Evolutionary conservation across 2,888 invertebrate genomes (phyloP).

Genomic region (Philhelius pedissequus): DNA sequence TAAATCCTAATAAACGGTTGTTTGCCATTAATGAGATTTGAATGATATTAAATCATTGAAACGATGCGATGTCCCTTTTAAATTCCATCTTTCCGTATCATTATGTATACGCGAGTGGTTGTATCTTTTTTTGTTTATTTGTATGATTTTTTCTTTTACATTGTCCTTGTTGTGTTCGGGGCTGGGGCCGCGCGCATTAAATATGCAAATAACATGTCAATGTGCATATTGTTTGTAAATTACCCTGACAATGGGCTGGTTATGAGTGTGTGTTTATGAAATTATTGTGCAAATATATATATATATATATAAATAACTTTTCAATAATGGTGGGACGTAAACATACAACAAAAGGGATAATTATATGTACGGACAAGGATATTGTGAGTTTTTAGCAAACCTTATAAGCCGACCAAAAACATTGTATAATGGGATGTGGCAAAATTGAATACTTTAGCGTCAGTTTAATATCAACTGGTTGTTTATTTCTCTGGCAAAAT

Average conservation of each 20-base stretch:
- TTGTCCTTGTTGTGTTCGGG: neutral
- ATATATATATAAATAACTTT: neutral
- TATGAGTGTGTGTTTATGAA: constrained; percentile 58
- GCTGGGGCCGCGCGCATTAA: constrained; percentile 46
- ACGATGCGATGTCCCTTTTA: constrained; percentile 47
- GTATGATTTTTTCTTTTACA: neutral
- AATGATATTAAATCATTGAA: constrained; percentile 63
- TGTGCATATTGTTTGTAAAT: constrained; percentile 66
- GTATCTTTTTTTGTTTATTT: neutral
- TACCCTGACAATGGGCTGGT: constrained; percentile 60
- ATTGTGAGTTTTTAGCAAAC: neutral
- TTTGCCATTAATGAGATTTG: constrained; percentile 56
- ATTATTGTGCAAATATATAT: constrained; percentile 45
- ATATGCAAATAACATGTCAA: constrained; percentile 68
- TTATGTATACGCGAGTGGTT: neutral
- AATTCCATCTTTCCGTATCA: neutral
- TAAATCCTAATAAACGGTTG: constrained; percentile 37
- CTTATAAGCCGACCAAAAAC: neutral
- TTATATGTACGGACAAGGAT: constrained; percentile 3
- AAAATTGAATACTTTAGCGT: neutral
- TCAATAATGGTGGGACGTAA: constrained; percentile 19
- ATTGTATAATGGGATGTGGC: neutral
- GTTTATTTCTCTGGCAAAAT: neutral
- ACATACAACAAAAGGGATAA: constrained; percentile 28
- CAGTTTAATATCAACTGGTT: constrained; percentile 45